A percentile compares a stretch with the other conserved stretches of the same genome.
Evolutionary conservation across 2,797 vertebrate species (phyloP).

Genomic region (Cynopterus sphinx): DNA sequence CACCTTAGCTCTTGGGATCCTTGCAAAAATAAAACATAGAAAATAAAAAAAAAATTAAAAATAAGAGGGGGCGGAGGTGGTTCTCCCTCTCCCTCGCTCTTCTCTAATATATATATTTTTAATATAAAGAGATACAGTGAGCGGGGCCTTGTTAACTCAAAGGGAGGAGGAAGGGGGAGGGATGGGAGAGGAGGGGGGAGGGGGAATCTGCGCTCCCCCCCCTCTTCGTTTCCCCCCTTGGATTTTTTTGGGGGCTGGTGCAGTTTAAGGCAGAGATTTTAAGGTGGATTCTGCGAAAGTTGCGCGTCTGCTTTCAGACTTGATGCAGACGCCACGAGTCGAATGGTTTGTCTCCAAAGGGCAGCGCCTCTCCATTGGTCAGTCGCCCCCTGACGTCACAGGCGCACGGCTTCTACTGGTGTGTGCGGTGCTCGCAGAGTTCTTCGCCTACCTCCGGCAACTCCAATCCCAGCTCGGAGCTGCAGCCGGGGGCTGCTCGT

Average conservation of each 20-base stretch:
- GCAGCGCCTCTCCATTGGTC: constrained; percentile 98
- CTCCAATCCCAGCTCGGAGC: constrained; percentile 53
- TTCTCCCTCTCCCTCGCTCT: constrained; percentile 84
- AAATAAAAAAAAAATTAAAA: background rate
- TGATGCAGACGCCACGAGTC: constrained; percentile 96
- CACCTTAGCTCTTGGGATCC: constrained; percentile 85
- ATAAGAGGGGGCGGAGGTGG: constrained; percentile 84
- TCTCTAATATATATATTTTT: constrained; percentile 81
- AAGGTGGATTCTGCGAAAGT: constrained; percentile 98
- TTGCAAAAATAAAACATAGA: constrained; percentile 68
- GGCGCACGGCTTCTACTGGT: constrained; percentile 79
- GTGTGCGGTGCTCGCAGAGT: constrained; percentile 59
- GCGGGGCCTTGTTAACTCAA: constrained; percentile 83
- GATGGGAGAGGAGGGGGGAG: constrained; percentile 83
- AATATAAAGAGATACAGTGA: constrained; percentile 85
- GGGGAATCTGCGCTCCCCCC: constrained; percentile 82
- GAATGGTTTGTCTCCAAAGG: constrained; percentile 99
- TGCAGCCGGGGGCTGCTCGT: constrained; percentile 14
- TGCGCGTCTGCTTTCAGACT: constrained; percentile 95
- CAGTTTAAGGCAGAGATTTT: constrained; percentile 94
- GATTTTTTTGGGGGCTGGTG: constrained; percentile 88
- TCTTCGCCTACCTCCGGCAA: constrained; percentile 73
- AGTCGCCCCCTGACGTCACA: constrained; percentile 95
- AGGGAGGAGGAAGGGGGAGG: constrained; percentile 84
- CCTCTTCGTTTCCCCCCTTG: constrained; percentile 86